A percentile compares a stretch with the other conserved stretches of the same genome.
phyloP scores from a whole-genome alignment of 2,888 invertebrate genomes.

The Nemurella pictetii region DNA sequence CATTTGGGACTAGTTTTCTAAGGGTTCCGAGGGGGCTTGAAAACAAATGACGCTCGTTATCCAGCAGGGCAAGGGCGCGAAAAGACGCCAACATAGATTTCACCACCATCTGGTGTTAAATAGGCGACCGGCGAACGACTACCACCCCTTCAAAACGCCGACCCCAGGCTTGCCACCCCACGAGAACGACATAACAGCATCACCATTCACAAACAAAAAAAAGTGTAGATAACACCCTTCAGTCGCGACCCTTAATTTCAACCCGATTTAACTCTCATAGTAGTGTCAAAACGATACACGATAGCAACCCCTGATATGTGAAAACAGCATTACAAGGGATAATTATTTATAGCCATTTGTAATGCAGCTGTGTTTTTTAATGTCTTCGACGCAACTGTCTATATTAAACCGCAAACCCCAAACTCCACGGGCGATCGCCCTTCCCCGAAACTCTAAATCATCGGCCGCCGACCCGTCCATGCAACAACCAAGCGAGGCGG shows the following conservation, averaged over 20 bases:
- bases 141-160: conserved; percentile 21
- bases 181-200: conserved; percentile 20
- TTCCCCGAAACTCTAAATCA: neutral
- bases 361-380: neutral
- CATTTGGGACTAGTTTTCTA: conserved; percentile 37
- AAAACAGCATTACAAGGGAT: neutral
- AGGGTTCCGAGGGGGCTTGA: conserved; percentile 27
- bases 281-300: conserved; percentile 7
- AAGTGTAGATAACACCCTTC: conserved; percentile 14
- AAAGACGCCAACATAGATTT: conserved; percentile 41
- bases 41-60: conserved; percentile 41
- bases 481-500: neutral
- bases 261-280: conserved; percentile 21
- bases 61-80: conserved; percentile 38
- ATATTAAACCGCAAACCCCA: neutral
- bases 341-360: neutral
- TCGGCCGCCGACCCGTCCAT: neutral
- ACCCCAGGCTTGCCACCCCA: conserved; percentile 28
- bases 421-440: neutral
- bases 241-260: conserved; percentile 22
- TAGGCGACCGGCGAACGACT: conserved; percentile 30
- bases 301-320: neutral
- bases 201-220: conserved; percentile 16
- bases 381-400: neutral
- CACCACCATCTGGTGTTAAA: conserved; percentile 40